Evolutionary conservation across 2,797 vertebrate species (phyloP).

Genomic region (Typhlichthys subterraneus): DNA sequence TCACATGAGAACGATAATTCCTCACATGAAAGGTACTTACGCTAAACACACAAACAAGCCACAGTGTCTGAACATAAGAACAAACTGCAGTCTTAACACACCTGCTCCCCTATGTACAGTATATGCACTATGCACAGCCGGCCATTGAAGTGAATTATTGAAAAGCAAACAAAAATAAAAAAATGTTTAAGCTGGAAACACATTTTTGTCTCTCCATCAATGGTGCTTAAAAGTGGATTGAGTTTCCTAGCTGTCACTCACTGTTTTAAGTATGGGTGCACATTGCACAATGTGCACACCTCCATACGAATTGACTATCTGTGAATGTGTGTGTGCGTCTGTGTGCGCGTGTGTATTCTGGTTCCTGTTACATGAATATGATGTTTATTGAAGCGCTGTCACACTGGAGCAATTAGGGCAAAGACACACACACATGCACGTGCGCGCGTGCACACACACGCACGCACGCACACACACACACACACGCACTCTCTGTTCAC

Average conservation of each 20-base stretch:
- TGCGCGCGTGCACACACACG: constrained; percentile 10
- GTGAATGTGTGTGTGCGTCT: constrained; percentile 33
- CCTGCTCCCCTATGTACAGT: constrained; percentile 21
- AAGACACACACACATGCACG: constrained; percentile 31
- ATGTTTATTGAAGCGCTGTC: constrained; percentile 75
- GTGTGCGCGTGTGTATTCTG: constrained; percentile 36
- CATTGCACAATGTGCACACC: constrained; percentile 52
- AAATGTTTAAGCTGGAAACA: constrained; percentile 30
- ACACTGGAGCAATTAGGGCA: constrained; percentile 68
- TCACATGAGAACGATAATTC: constrained; percentile 5
- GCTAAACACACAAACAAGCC: constrained; percentile 28
- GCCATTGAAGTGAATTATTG: constrained; percentile 20
- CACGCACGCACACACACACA: constrained; percentile 36
- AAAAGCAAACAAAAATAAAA: constrained; percentile 17
- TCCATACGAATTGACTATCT: constrained; percentile 33
- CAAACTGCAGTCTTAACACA: constrained; percentile 25
- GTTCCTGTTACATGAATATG: constrained; percentile 51
- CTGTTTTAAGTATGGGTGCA: constrained; percentile 56
- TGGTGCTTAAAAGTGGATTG: constrained; percentile 64
- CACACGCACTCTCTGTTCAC: constrained; percentile 1
- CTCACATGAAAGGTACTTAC: constrained; percentile 22
- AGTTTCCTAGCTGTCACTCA: constrained; percentile 68
- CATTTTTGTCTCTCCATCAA: constrained; percentile 59
- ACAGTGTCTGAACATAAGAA: too few relatives aligned
- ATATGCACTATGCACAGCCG: neutral